These are phyloP conservation scores for Stictonetta naevosa DNA, from an alignment of 2,113 vertebrate species.

Conservation along the genomic window DNA sequence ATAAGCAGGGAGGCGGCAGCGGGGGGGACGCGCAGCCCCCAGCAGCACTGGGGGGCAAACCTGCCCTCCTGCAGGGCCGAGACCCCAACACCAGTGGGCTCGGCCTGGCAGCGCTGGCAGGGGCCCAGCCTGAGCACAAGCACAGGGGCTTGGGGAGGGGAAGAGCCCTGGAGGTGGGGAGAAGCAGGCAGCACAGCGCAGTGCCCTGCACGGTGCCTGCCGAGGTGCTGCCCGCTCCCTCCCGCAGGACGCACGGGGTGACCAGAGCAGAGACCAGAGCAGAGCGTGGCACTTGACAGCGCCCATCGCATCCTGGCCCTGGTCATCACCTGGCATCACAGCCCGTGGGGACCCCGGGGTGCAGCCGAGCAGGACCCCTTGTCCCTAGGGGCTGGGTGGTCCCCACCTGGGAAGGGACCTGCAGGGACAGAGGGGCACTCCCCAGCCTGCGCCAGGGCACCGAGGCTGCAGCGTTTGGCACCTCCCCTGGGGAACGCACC, in stretches of 20 bases:
- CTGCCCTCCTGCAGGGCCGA: background rate
- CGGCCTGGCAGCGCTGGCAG: background rate
- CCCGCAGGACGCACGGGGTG: background rate
- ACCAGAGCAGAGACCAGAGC: background rate
- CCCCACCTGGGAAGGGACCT: background rate
- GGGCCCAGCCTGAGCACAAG: background rate
- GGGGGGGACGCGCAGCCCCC: background rate
- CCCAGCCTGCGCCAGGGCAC: background rate
- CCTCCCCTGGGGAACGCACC: fast-evolving
- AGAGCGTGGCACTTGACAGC: background rate
- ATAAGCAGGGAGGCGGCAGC: background rate
- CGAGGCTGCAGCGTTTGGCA: background rate
- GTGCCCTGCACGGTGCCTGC: background rate
- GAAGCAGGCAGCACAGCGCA: background rate
- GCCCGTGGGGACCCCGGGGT: background rate
- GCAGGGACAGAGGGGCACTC: background rate
- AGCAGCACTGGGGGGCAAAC: background rate
- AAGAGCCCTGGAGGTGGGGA: background rate
- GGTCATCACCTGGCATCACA: background rate
- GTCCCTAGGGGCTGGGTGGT: background rate
- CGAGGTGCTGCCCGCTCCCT: background rate
- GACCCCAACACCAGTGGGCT: background rate
- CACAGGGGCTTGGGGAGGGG: background rate
- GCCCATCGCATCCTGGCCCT: background rate
- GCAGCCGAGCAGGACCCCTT: background rate